Evolutionary conservation across 2,797 vertebrate species (phyloP).

Genomic region (Argentina silus): DNA sequence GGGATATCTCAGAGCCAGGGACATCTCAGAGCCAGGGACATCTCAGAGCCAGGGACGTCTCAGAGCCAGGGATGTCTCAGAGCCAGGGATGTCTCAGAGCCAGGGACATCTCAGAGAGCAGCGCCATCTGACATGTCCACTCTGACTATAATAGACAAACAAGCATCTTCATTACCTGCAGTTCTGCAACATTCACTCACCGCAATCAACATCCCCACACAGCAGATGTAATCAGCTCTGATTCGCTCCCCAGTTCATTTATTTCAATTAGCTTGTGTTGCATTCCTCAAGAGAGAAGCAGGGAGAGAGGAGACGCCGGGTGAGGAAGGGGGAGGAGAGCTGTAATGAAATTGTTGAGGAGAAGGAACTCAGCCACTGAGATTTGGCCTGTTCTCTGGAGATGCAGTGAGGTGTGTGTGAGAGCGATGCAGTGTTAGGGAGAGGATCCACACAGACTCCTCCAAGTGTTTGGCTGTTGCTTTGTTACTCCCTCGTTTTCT

Average conservation of each 20-base stretch:
- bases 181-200: conserved; percentile 52
- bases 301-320: conserved; percentile 32
- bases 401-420: conserved; percentile 34
- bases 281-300: conserved; percentile 53
- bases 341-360: conserved; percentile 51
- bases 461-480: conserved; percentile 4
- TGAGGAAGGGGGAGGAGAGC: conserved; percentile 22
- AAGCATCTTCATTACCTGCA: conserved; percentile 58
- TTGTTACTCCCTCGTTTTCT: background rate
- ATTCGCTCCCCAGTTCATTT: conserved; percentile 72
- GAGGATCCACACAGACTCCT: background rate
- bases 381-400: conserved; percentile 43
- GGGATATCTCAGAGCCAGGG: background rate
- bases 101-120: background rate
- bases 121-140: conserved; percentile 36
- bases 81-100: background rate
- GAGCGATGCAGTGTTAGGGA: background rate
- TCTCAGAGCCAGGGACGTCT: background rate
- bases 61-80: background rate
- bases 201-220: conserved; percentile 66
- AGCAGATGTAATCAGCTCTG: conserved; percentile 67
- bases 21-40: background rate
- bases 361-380: conserved; percentile 43
- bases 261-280: conserved; percentile 76
- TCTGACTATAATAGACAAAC: conserved; percentile 51